A percentile compares a stretch with the other conserved stretches of the same genome.
phyloP scores from a whole-genome alignment of 2,888 invertebrate genomes.

The Nemurella pictetii region DNA sequence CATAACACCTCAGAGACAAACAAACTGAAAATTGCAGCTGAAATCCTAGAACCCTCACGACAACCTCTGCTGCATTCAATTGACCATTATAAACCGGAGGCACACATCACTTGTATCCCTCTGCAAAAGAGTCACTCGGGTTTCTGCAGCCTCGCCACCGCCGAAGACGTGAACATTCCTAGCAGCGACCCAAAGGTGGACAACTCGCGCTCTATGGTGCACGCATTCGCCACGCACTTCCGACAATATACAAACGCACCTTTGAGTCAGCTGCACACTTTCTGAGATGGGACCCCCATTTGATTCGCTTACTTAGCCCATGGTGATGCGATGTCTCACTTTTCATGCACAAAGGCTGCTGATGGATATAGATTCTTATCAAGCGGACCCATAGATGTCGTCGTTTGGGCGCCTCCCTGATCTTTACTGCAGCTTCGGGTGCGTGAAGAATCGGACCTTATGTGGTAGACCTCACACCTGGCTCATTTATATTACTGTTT shows the following conservation, averaged over 20 bases:
- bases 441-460: constrained; percentile 31
- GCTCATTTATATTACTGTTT: constrained; percentile 13
- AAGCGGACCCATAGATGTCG: neutral
- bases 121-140: neutral
- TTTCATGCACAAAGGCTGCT: neutral
- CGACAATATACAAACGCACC: neutral
- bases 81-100: too few relatives aligned
- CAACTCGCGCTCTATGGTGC: too few relatives aligned
- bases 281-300: neutral
- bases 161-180: neutral
- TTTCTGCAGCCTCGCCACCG: neutral
- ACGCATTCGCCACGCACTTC: neutral
- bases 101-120: too few relatives aligned
- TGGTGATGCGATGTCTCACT: neutral
- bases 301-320: neutral
- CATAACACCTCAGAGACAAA: too few relatives aligned
- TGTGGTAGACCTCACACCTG: constrained; percentile 35
- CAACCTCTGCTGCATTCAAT: too few relatives aligned
- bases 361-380: neutral
- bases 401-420: neutral
- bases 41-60: too few relatives aligned
- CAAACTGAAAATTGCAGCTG: too few relatives aligned
- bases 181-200: neutral
- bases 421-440: neutral
- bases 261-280: neutral